A percentile compares a stretch with the other conserved stretches of the same genome.
Conservation (phyloP, 2,113 vertebrate genomes). For the Cettia cetti region DNA sequence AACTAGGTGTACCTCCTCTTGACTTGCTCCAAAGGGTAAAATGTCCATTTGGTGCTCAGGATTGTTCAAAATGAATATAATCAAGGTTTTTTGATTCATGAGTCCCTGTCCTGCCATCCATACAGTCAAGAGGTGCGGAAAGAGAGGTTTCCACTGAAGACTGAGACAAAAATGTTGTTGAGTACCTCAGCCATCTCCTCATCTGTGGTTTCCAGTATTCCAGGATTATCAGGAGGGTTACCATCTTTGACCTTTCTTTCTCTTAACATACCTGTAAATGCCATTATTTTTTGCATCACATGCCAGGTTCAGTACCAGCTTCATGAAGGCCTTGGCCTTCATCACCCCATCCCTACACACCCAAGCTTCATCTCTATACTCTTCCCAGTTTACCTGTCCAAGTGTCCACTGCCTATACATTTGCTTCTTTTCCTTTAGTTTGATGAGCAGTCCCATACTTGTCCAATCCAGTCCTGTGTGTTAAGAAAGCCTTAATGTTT, state of each 20-base stretch:
- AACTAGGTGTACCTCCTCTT: neutral
- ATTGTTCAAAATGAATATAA: neutral
- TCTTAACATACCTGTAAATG: neutral
- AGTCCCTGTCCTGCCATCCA: neutral
- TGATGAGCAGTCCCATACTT: neutral
- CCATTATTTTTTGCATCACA: neutral
- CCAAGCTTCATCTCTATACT: neutral
- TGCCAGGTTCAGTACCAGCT: neutral
- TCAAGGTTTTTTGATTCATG: neutral
- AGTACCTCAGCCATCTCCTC: neutral
- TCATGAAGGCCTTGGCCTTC: neutral
- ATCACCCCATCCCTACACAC: neutral
- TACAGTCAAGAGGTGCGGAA: neutral
- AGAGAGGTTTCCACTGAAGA: neutral
- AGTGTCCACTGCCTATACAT: neutral
- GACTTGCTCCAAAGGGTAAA: fast-evolving
- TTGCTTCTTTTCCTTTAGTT: neutral
- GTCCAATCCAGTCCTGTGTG: neutral
- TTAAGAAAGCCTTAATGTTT: neutral
- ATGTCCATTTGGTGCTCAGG: neutral
- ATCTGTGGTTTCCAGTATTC: neutral
- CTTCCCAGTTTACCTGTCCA: neutral
- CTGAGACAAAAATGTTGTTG: neutral
- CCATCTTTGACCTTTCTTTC: neutral
- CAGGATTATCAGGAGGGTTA: neutral